Evolutionary conservation across 1,140 invertebrate species (phyloP).

Genomic region (Trichonephila clavipes): DNA sequence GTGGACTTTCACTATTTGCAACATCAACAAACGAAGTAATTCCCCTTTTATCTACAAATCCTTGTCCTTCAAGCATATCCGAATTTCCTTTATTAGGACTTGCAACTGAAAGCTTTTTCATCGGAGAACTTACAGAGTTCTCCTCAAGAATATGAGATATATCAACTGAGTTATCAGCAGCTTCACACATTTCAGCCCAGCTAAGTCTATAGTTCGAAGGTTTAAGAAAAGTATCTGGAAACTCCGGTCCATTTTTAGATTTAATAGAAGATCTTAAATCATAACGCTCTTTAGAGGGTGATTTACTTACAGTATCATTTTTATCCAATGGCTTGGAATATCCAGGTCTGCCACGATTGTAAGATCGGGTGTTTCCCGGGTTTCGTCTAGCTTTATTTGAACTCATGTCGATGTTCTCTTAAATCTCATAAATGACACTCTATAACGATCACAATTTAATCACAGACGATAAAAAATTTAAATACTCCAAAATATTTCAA

Average conservation of each 20-base stretch:
- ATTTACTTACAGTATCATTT: background rate
- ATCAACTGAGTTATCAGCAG: background rate
- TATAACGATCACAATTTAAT: background rate
- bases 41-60: background rate
- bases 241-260: background rate
- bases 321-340: no score
- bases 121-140: constrained; percentile 21
- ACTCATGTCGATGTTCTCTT: background rate
- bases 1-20: background rate
- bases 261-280: constrained; percentile 19
- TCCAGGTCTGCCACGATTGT: background rate
- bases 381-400: background rate
- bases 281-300: background rate
- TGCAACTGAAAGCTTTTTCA: background rate
- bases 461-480: background rate
- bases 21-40: no score
- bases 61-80: background rate
- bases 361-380: background rate
- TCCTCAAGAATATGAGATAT: background rate
- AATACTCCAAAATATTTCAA: no score
- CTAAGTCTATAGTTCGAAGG: background rate
- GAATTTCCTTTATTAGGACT: background rate
- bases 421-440: background rate
- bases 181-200: constrained; percentile 22
- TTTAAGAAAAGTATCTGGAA: background rate